Base-by-base conservation (phyloP, 2,888 invertebrate species). In the Aporophyla nigra region DNA sequence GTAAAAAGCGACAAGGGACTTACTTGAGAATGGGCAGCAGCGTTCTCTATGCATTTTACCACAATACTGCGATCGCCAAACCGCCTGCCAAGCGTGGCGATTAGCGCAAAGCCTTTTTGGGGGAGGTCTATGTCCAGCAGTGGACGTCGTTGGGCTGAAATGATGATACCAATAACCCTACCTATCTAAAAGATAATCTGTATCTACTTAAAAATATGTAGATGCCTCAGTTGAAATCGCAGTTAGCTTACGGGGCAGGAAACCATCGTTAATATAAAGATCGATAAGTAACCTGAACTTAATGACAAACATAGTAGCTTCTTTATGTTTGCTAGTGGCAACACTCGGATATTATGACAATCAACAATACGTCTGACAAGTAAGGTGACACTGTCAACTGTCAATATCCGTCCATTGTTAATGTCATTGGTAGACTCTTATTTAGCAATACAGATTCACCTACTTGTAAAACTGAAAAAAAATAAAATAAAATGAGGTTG, bases 401-500 rank as follows among this genome's bases (percentile, higher is more conserved):
- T 46, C 46, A 77, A 66, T 66, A 77, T 74, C 74, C 74, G 77
- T 33, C 12, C 53, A 76, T 74, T 74, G 66, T 53, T 14, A 27
- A 0, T 19, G 27, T 74, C 24, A 59, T 21, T 51, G 24, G 24
- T 33, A 74, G 10, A 46, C 43, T 10, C 43, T 33, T 33, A 33
- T 33, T 33, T 33, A 33, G 33, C 33, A 1, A 33, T 33, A 33
- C 33, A 33, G 33, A 33, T 33, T 33, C 1, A 33, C 1, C 33
- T 33, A 33, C 33, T 33, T 33, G 3, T 1, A 33, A 33, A 33
- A 33, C 33, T 33, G 33, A 33, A 33, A n/a, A n/a, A n/a, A n/a
- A n/a, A n/a, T n/a, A n/a, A n/a, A n/a, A n/a, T n/a, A n/a, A n/a
- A n/a, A n/a, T n/a, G n/a, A n/a, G n/a, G n/a, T n/a, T n/a, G n/a